phyloP scores from a whole-genome alignment of 2,888 invertebrate species.

The Branchellion lobata region DNA sequence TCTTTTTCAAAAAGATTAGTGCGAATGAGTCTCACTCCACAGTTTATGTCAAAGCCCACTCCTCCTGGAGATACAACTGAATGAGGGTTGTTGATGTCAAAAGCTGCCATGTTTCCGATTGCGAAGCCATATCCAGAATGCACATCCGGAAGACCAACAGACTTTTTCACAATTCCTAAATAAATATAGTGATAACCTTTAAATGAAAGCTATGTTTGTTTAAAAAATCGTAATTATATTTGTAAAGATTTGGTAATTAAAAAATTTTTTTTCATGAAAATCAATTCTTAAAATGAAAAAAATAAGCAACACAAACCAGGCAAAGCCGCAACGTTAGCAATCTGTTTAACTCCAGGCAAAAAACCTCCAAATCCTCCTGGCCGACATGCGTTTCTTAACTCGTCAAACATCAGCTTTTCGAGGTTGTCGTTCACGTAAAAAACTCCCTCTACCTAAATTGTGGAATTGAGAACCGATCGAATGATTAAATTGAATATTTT shows the following conservation, averaged over 20 bases:
- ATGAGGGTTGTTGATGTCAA: conserved; percentile 85
- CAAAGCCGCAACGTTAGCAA: conserved; percentile 95
- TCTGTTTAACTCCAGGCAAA: conserved; percentile 96
- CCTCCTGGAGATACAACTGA: conserved; percentile 94
- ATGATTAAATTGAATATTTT: not conserved
- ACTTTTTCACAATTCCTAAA: conserved; percentile 63
- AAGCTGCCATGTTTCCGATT: conserved; percentile 99
- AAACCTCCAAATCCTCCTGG: conserved; percentile 88
- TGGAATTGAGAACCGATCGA: not conserved
- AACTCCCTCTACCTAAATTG: conserved; percentile 81
- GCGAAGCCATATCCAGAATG: conserved; percentile 99
- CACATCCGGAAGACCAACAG: conserved; percentile 91
- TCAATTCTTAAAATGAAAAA: conserved; percentile 13
- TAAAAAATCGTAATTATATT: too few relatives aligned
- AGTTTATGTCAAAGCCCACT: conserved; percentile 98
- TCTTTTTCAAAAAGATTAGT: conserved; percentile 85
- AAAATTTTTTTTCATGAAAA: not conserved
- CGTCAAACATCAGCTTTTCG: conserved; percentile 95
- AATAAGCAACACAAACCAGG: conserved; percentile 70
- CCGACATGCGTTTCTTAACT: conserved; percentile 83
- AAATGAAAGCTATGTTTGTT: too few relatives aligned
- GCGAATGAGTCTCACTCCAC: conserved; percentile 89
- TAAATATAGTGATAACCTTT: not conserved
- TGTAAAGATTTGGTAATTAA: too few relatives aligned
- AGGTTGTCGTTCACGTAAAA: conserved; percentile 91